A percentile compares a stretch with the other conserved stretches of the same genome.
These are phyloP conservation scores for Pocillopora damicornis DNA, from an alignment of 64 coral and sea anemone genomes.

Conservation along the genomic window DNA sequence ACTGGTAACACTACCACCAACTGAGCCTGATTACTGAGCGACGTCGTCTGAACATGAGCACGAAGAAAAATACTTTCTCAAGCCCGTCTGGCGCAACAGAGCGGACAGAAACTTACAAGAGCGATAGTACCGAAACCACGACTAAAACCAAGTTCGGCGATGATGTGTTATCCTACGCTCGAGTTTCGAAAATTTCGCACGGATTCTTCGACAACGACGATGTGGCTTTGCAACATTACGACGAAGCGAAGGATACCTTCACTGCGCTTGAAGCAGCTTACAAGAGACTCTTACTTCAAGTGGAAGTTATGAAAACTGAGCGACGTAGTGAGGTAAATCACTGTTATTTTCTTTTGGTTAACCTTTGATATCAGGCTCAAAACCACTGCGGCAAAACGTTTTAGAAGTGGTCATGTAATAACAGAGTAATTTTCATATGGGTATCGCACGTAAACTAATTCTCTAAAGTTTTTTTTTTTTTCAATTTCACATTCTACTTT, in stretches of 20 bases:
- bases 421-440: background rate
- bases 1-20: background rate
- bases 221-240: slow-evolving; percentile 71
- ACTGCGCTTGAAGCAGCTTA: slow-evolving; percentile 82
- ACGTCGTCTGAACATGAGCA: background rate
- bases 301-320: slow-evolving; percentile 55
- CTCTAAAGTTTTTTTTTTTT: too few relatives aligned
- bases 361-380: background rate
- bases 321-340: slow-evolving; percentile 55
- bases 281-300: slow-evolving; percentile 69
- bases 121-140: slow-evolving; percentile 38
- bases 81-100: slow-evolving; percentile 6
- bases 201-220: slow-evolving; percentile 75
- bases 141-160: slow-evolving; percentile 37
- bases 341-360: background rate
- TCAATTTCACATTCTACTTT: too few relatives aligned
- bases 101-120: slow-evolving; percentile 48
- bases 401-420: background rate
- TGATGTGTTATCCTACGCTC: slow-evolving; percentile 65
- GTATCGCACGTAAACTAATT: background rate
- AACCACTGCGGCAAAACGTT: background rate
- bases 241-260: slow-evolving; percentile 80
- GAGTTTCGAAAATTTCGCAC: slow-evolving; percentile 61
- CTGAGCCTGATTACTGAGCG: background rate
- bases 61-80: slow-evolving; percentile 35